A percentile compares a stretch with the other conserved stretches of the same genome.
Conservation (phyloP, 2,888 invertebrate species). For the Molanna angustata region DNA sequence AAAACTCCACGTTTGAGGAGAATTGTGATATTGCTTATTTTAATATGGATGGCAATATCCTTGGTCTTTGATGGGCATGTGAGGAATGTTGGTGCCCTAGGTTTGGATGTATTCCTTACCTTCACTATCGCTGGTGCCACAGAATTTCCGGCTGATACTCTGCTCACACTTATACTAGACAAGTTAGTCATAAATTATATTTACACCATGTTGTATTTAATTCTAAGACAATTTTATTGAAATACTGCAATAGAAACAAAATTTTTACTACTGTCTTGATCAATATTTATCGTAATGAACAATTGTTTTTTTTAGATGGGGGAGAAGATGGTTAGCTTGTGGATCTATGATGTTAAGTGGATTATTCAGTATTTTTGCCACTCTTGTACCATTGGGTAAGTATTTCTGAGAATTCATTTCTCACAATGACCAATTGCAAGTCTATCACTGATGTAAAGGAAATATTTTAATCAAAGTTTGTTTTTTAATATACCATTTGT, state of each 20-base stretch:
- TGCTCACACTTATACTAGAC: slow-evolving; percentile 73
- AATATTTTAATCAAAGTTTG: not conserved
- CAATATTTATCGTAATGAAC: not conserved
- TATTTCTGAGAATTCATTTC: not conserved
- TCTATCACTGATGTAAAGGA: not conserved
- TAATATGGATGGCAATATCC: slow-evolving; percentile 90
- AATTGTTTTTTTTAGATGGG: slow-evolving; percentile 57
- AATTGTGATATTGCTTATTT: slow-evolving; percentile 72
- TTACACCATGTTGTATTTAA: too few species aligned
- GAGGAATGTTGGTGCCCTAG: slow-evolving; percentile 80
- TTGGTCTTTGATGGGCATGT: slow-evolving; percentile 87
- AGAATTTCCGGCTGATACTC: slow-evolving; percentile 80
- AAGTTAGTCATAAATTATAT: slow-evolving; percentile 47
- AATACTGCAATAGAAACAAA: not conserved
- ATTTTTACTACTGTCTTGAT: not conserved
- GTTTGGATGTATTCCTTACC: slow-evolving; percentile 78
- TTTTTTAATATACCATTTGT: slow-evolving; percentile 53
- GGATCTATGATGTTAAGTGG: slow-evolving; percentile 80
- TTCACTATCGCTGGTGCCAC: slow-evolving; percentile 83
- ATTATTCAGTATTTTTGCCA: slow-evolving; percentile 74
- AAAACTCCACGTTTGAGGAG: slow-evolving; percentile 72
- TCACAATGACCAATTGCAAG: not conserved
- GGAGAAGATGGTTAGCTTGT: slow-evolving; percentile 80
- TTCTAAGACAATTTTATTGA: not conserved
- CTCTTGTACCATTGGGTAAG: slow-evolving; percentile 68